These are phyloP conservation scores for Gallinago nigripennis DNA, from an alignment of 2,797 vertebrate species.

Conservation along the genomic window DNA sequence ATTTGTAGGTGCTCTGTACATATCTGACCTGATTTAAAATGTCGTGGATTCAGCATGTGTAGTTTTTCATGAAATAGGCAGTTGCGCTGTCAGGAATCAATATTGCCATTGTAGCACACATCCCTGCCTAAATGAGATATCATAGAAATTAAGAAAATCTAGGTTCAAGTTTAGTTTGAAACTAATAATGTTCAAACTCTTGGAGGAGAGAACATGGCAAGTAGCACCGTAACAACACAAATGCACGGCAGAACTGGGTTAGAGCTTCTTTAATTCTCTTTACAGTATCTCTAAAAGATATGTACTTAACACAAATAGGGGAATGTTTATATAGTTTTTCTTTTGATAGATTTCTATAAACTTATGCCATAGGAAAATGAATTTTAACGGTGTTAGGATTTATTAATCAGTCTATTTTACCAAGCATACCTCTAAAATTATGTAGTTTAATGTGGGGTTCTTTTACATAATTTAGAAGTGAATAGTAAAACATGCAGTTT, in stretches of 20 bases:
- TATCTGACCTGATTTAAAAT: background rate
- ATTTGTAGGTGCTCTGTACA: background rate
- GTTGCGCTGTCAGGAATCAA: background rate
- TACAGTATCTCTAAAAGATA: background rate
- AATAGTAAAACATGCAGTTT: background rate
- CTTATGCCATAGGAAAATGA: background rate
- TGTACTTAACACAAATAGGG: background rate
- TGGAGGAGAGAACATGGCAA: no score
- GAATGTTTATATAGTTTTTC: background rate
- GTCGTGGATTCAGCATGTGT: background rate
- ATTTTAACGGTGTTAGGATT: background rate
- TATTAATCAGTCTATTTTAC: background rate
- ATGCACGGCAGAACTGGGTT: background rate
- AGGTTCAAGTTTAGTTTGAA: background rate
- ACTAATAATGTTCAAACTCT: background rate
- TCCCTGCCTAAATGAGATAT: background rate
- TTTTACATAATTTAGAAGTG: background rate
- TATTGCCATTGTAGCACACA: background rate
- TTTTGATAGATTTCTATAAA: background rate
- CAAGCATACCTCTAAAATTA: background rate
- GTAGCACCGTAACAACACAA: background rate
- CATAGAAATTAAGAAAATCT: background rate
- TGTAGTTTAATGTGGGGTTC: background rate
- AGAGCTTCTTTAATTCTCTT: background rate
- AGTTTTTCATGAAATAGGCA: background rate